These are phyloP conservation scores for Poecilia latipinna DNA, from an alignment of 2,113 vertebrate genomes.

Conservation along the genomic window DNA sequence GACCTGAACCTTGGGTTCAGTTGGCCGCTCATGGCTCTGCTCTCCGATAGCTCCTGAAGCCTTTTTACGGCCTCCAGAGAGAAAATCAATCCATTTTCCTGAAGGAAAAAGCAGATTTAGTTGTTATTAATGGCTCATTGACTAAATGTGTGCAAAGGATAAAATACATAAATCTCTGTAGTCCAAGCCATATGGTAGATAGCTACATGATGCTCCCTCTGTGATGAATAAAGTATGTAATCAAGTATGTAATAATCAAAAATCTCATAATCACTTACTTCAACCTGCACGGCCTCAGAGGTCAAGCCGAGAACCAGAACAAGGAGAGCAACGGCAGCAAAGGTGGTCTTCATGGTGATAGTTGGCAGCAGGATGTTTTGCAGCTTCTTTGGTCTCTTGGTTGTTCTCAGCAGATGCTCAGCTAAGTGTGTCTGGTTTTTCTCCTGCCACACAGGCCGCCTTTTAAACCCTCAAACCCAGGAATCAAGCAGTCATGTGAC, in stretches of 20 bases:
- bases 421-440: slow-evolving; percentile 50
- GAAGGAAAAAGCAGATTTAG: slow-evolving; percentile 6
- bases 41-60: slow-evolving; percentile 76
- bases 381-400: slow-evolving; percentile 17
- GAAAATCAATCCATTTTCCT: slow-evolving; percentile 85
- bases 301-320: slow-evolving; percentile 61
- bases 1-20: slow-evolving; percentile 33
- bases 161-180: neutral
- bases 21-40: neutral
- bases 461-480: slow-evolving; percentile 65
- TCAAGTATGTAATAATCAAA: neutral
- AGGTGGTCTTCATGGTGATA: slow-evolving; percentile 73
- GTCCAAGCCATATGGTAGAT: neutral
- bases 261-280: slow-evolving; percentile 65
- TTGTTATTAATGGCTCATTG: neutral
- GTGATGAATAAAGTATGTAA: neutral
- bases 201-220: neutral
- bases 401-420: slow-evolving; percentile 38
- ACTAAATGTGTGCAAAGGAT: neutral
- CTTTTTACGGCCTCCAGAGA: slow-evolving; percentile 82
- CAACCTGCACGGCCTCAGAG: slow-evolving; percentile 73
- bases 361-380: slow-evolving; percentile 21
- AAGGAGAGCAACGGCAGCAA: slow-evolving; percentile 56
- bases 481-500: slow-evolving; percentile 37
- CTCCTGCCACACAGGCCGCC: slow-evolving; percentile 12